Evolutionary conservation across 2,888 invertebrate species (phyloP).

Genomic region (Diplazon laetatorius): DNA sequence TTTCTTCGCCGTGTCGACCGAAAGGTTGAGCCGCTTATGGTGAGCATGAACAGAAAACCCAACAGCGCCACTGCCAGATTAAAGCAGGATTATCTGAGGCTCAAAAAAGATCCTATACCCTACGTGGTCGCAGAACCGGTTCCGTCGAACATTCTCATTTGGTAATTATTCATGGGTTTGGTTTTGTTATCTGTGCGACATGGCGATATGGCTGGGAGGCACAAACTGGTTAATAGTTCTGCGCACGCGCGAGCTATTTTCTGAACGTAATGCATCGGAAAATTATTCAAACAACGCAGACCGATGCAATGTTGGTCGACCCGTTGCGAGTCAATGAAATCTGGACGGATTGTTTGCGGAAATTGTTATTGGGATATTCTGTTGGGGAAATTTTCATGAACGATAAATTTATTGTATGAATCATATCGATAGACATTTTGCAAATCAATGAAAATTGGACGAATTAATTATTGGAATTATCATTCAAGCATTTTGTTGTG

Average conservation of each 20-base stretch:
- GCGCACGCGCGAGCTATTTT: neutral
- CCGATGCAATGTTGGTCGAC: too few species aligned
- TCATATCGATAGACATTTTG: too few species aligned
- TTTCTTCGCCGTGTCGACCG: constrained; percentile 1
- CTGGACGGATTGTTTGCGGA: too few species aligned
- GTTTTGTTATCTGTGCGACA: neutral
- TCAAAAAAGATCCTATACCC: constrained; percentile 98
- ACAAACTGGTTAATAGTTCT: neutral
- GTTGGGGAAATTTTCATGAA: too few species aligned
- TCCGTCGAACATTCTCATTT: constrained; percentile 97
- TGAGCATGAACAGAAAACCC: constrained; percentile 84
- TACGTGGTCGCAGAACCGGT: constrained; percentile 98
- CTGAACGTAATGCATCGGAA: neutral
- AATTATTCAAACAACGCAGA: neutral
- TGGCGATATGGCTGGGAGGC: neutral
- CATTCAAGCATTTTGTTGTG: too few species aligned
- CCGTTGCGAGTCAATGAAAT: too few species aligned
- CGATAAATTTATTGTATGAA: too few species aligned
- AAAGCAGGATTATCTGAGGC: constrained; percentile 97
- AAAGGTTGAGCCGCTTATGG: constrained; percentile 59
- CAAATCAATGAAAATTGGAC: too few species aligned
- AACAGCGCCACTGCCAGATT: constrained; percentile 91
- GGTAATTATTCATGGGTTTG: constrained; percentile 86
- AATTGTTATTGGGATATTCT: too few species aligned
- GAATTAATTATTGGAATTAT: too few species aligned